Evolutionary conservation across 2,797 vertebrate genomes (phyloP).

Genomic region (Thamnophis elegans): DNA sequence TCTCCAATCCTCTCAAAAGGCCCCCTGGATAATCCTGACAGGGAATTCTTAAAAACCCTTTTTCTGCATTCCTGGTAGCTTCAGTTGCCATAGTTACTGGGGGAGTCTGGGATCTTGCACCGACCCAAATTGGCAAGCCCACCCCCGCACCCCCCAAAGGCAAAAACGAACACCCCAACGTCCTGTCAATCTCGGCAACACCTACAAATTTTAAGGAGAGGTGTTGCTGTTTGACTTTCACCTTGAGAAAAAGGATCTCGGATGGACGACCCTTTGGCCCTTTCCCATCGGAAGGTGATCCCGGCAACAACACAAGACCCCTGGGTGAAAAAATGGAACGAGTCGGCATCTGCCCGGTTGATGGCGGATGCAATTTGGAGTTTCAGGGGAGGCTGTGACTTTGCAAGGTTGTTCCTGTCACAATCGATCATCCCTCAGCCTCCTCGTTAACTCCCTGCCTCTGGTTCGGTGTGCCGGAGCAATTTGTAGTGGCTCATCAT

Average conservation of each 20-base stretch:
- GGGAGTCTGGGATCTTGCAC: not conserved
- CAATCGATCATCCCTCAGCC: not conserved
- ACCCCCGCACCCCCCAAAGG: not conserved
- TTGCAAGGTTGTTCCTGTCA: slow-evolving; percentile 4
- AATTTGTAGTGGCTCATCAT: slow-evolving; percentile 42
- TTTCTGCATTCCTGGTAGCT: not conserved
- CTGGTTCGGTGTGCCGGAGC: not conserved
- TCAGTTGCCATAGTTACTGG: not conserved
- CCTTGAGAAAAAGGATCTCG: not conserved
- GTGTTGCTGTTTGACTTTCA: too few relatives aligned
- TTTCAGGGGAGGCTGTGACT: not conserved
- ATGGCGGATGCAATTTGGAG: not conserved
- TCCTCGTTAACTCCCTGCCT: not conserved
- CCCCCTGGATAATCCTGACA: not conserved
- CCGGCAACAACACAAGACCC: not conserved
- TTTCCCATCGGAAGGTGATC: not conserved
- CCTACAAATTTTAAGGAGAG: not conserved
- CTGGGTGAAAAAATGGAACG: too few relatives aligned
- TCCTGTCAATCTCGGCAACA: not conserved
- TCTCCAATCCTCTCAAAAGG: not conserved
- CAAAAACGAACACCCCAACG: not conserved
- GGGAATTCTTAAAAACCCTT: not conserved
- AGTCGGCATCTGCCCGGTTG: not conserved
- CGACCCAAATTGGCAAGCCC: not conserved
- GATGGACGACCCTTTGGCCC: not conserved